A percentile compares a stretch with the other conserved stretches of the same genome.
These are phyloP conservation scores for Lipophrys pholis DNA, from an alignment of 2,113 vertebrate genomes.

Conservation along the genomic window DNA sequence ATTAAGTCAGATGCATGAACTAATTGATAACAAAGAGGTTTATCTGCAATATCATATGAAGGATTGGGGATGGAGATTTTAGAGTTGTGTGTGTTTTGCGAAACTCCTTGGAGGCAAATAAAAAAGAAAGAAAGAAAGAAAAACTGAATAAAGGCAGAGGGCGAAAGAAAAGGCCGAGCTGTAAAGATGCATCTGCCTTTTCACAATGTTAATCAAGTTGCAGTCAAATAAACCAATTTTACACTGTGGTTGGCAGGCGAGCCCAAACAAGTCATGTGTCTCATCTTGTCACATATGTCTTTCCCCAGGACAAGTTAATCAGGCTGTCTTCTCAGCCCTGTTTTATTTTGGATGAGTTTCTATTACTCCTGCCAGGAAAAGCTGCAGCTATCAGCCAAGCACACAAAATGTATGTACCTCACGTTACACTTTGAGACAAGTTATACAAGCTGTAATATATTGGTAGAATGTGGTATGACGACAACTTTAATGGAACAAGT, in stretches of 20 bases:
- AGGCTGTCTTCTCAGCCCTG: slow-evolving; percentile 47
- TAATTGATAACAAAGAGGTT: slow-evolving; percentile 22
- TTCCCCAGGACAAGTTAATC: slow-evolving; percentile 65
- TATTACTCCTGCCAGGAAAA: slow-evolving; percentile 42
- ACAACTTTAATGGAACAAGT: slow-evolving; percentile 26
- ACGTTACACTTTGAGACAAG: slow-evolving; percentile 44
- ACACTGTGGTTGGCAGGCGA: slow-evolving; percentile 38
- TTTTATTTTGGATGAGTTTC: slow-evolving; percentile 63
- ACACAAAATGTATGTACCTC: slow-evolving; percentile 47
- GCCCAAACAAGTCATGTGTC: slow-evolving; percentile 45
- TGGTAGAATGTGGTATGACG: slow-evolving; percentile 9
- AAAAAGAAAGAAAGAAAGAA: no score
- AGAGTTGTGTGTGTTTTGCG: slow-evolving; percentile 32
- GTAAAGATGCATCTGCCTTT: slow-evolving; percentile 50
- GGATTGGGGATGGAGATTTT: slow-evolving; percentile 30
- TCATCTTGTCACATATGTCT: slow-evolving; percentile 60
- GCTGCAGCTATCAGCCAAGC: slow-evolving; percentile 50
- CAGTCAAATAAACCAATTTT: slow-evolving; percentile 55
- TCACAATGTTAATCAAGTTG: slow-evolving; percentile 45
- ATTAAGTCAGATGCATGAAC: slow-evolving; percentile 42
- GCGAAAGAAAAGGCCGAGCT: slow-evolving; percentile 35
- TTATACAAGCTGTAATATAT: slow-evolving; percentile 36
- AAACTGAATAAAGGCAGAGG: slow-evolving; percentile 17
- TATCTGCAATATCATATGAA: slow-evolving; percentile 32
- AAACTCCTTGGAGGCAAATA: slow-evolving; percentile 24